These are phyloP conservation scores for Cryptocephalus moraei DNA, from an alignment of 2,888 invertebrate genomes.

Conservation along the genomic window DNA sequence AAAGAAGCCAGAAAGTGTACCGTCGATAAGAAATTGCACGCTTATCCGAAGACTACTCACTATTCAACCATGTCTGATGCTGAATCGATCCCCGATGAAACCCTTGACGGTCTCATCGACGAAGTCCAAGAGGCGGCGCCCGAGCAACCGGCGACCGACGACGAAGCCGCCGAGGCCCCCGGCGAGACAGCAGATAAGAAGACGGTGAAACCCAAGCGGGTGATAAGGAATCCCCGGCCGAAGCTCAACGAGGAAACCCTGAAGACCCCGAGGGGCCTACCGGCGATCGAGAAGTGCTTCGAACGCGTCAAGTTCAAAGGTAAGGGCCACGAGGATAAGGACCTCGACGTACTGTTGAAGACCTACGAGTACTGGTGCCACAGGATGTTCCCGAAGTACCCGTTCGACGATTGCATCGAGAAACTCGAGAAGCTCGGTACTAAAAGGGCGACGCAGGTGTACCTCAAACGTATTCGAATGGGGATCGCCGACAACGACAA, in stretches of 20 bases:
- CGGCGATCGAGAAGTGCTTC: slow-evolving; percentile 68
- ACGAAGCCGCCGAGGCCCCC: slow-evolving; percentile 28
- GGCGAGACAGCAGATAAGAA: slow-evolving; percentile 40
- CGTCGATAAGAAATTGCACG: no score
- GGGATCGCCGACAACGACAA: slow-evolving; percentile 43
- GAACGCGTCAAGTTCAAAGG: slow-evolving; percentile 74
- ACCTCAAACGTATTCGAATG: slow-evolving; percentile 54
- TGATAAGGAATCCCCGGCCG: slow-evolving; percentile 54
- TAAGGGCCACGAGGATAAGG: slow-evolving; percentile 72
- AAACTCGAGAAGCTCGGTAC: slow-evolving; percentile 71
- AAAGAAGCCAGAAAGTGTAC: no score
- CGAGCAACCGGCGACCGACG: slow-evolving; percentile 5
- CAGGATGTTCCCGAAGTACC: slow-evolving; percentile 78
- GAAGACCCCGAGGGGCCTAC: slow-evolving; percentile 69
- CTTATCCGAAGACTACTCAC: no score
- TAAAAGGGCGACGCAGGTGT: slow-evolving; percentile 70
- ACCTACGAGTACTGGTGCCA: slow-evolving; percentile 91
- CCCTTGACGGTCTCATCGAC: no score
- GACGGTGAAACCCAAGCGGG: slow-evolving; percentile 42
- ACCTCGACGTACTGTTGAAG: slow-evolving; percentile 69
- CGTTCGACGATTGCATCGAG: slow-evolving; percentile 78
- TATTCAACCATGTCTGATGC: no score
- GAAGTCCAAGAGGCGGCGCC: no score
- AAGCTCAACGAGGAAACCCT: slow-evolving; percentile 60
- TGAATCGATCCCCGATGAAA: no score